Percentiles rank a stretch among this genome's conserved stretches.
phyloP scores from a whole-genome alignment of 2,888 invertebrate species.

The Caenorhabditis sp. region DNA sequence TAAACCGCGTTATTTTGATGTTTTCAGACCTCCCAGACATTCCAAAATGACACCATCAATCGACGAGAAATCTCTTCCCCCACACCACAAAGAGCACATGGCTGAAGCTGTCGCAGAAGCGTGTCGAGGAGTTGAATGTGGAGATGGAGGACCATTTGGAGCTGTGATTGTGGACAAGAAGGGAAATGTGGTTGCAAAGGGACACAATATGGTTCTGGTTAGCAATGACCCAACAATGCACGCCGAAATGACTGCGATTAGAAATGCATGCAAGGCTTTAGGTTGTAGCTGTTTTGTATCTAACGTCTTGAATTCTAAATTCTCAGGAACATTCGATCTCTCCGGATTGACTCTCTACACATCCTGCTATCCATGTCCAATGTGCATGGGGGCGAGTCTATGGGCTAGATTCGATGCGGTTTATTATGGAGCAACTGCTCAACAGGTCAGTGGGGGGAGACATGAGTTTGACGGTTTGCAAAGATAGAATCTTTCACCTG shows the following conservation, averaged over 20 bases:
- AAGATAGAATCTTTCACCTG: not conserved
- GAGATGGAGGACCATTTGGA: slow-evolving; percentile 82
- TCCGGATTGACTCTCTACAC: slow-evolving; percentile 80
- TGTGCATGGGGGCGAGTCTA: slow-evolving; percentile 81
- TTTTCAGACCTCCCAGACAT: slow-evolving; percentile 14
- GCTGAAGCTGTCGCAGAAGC: slow-evolving; percentile 78
- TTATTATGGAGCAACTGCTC: slow-evolving; percentile 80
- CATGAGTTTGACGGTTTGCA: not conserved
- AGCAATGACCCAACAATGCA: slow-evolving; percentile 81
- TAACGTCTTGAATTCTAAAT: not conserved
- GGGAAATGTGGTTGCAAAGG: slow-evolving; percentile 77
- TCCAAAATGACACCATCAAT: slow-evolving; percentile 49
- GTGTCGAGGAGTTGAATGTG: slow-evolving; percentile 73
- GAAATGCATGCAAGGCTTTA: slow-evolving; percentile 77
- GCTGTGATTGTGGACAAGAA: slow-evolving; percentile 77
- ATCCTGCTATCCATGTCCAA: slow-evolving; percentile 81
- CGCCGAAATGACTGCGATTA: slow-evolving; percentile 81
- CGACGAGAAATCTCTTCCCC: slow-evolving; percentile 23
- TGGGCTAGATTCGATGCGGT: slow-evolving; percentile 80
- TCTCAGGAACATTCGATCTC: slow-evolving; percentile 67
- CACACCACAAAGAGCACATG: slow-evolving; percentile 72
- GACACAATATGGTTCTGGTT: slow-evolving; percentile 80
- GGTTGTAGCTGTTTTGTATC: too few species aligned
- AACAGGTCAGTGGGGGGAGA: slow-evolving; percentile 64
- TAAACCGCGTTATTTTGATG: not conserved